Evolutionary conservation across 2,888 invertebrate species (phyloP).

Genomic region (Disparrhopalites patrizii): DNA sequence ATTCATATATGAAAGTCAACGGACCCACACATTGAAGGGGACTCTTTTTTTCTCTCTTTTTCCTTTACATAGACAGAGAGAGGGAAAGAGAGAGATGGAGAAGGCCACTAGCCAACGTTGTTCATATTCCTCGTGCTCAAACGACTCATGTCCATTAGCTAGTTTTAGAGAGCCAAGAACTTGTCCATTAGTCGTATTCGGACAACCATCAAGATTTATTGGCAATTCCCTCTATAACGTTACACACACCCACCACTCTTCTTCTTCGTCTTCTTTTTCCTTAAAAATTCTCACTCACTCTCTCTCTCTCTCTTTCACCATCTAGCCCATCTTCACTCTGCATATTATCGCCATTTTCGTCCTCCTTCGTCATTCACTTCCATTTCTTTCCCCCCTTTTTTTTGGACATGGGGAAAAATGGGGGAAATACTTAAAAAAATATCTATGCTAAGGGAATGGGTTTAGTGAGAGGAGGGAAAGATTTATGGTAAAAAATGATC

Average conservation of each 20-base stretch:
- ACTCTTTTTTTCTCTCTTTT: not conserved
- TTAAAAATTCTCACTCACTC: not conserved
- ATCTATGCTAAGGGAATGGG: no score
- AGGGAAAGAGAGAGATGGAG: not conserved
- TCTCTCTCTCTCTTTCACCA: not conserved
- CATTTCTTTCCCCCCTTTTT: not conserved
- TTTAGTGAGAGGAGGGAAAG: no score
- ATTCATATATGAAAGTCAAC: no score
- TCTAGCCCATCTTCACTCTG: not conserved
- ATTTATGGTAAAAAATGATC: no score
- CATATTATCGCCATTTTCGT: not conserved
- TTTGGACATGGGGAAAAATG: no score
- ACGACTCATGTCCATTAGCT: slow-evolving; percentile 22
- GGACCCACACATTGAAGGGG: slow-evolving; percentile 1
- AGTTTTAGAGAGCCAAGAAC: slow-evolving; percentile 26
- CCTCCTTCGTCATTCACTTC: not conserved
- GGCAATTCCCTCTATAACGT: slow-evolving; percentile 33
- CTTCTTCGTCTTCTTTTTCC: not conserved
- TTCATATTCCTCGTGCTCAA: no score
- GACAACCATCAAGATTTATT: slow-evolving; percentile 33
- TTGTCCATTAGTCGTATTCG: slow-evolving; percentile 36
- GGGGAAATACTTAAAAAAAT: no score
- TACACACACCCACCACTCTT: slow-evolving; percentile 7
- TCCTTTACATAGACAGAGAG: not conserved
- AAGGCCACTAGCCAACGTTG: no score